Evolutionary conservation across 2,113 vertebrate species (phyloP), one percentile per base, ranked within the genome.

Genomic region (Ia io): DNA sequence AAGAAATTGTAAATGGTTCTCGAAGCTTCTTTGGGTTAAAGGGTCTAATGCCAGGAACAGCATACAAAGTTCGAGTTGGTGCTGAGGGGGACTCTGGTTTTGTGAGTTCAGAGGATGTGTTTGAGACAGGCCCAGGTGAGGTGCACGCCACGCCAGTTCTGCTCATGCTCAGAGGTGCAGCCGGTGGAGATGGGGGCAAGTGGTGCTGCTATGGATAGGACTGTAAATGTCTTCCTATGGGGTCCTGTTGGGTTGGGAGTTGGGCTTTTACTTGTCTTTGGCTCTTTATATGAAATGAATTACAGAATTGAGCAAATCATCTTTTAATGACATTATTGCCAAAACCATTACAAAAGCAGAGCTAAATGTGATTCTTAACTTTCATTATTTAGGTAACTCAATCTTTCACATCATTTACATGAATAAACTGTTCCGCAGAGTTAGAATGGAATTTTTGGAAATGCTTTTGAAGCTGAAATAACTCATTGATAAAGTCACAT

Each of bases 51-150:
- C 99, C 99, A 97, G 99, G 99, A 98, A 98, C 98, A 97, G 97
- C 99, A 98, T 99, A 99, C 99, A 99, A 98, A 98, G 99, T 99
- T 98, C 99, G 98, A 88, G 98, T 99, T 99, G 99, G 99, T 98
- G 99, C 99, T 98, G 98, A 98, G 98, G 99, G 98, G 98, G 98
- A 98, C 98, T 98, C 98, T 97, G 98, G 98, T 98, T 98, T 98
- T 98, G 98, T 97, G 98, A 99, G 97, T 98, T 99, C 99, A 98
- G 98, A 99, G 97, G 99, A 99, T 99, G 97, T 99, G 53, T 98
- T 99, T 99, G 98, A 99, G 98, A 99, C 98, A 97, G 98, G 99
- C 98, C 99, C 99, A 99, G 99, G 99, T 99, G 99, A 99, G 99
- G 99, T 98, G 96, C 93, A 67, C 94, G 53, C 16, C 16, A 35